Base-by-base conservation (phyloP, 2,888 invertebrate species). In the Apoderus coryli region DNA sequence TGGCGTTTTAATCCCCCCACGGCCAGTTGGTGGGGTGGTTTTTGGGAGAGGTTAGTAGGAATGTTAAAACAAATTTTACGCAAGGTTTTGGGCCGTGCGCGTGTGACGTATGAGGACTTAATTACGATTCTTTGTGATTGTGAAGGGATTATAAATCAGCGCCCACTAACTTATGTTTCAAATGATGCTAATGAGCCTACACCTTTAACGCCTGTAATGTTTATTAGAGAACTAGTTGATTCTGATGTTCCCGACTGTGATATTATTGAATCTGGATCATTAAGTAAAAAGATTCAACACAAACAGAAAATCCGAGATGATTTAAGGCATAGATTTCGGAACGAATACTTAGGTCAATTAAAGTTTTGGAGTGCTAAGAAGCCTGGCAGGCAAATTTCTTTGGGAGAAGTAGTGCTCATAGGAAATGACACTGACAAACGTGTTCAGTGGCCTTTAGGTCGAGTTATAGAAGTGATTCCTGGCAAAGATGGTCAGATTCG, bases 11-110 rank as follows among this genome's bases (percentile, higher is more conserved):
- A 52, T 29, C 50, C 54, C 4, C 55, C 54, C 4, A 38, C 45
- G 1, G 51, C 57, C 3, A 40, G 57, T 2, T 61, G 60, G 58
- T 53, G 53, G 55, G 57, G 58, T 27, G 59, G 60, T 23, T 54
- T 50, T 39, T 61, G 54, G 46, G 58, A 61, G 40, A 39, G 57
- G 10, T 36, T 61, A 3, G 44, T 59, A 7, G 44, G 51, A 5
- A 27, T 52, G 4, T 19, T 58, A 4, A 61, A 62, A 37, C 32
- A 34, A 6, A 29, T 56, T 6, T 32, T 60, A 10, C 32, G 49
- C 9, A 44, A 47, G 29, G 41, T 50, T 4, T 34, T 60, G 2
- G 53, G 57, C 6, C 45, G 43, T 23, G 41, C 48, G 3, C 43
- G 43, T 14, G 19, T 35, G 25, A 29, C 40, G 39, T 39, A 40